Percentiles rank a stretch among this genome's conserved stretches.
These are phyloP conservation scores for Eupithecia dodoneata DNA, from an alignment of 2,888 invertebrate genomes.

Conservation along the genomic window DNA sequence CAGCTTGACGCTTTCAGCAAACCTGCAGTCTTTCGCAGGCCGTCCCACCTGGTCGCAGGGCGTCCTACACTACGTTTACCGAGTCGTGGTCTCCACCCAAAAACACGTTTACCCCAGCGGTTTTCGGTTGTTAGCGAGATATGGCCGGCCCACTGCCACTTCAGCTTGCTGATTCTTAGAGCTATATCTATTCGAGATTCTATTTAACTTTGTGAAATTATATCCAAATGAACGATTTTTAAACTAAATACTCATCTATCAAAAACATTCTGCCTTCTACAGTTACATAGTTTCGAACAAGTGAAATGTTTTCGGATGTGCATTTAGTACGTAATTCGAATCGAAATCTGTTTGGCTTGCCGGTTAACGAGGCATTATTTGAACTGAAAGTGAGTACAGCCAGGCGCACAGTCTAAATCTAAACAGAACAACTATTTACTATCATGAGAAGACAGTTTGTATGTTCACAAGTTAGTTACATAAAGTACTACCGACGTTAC, in stretches of 20 bases:
- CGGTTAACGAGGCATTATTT: constrained; percentile 54
- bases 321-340: constrained; percentile 47
- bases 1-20: no score
- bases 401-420: constrained; percentile 33
- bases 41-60: no score
- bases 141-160: no score
- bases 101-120: no score
- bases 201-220: background rate
- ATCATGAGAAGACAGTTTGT: background rate
- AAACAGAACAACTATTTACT: constrained; percentile 24
- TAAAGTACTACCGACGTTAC: no score
- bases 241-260: background rate
- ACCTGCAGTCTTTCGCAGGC: no score
- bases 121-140: no score
- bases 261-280: background rate
- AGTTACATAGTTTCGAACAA: constrained; percentile 13
- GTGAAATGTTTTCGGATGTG: constrained; percentile 36
- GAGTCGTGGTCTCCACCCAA: no score
- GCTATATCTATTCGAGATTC: no score
- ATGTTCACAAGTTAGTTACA: background rate
- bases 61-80: no score
- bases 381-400: constrained; percentile 46
- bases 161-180: no score
- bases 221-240: background rate
- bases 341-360: constrained; percentile 49